Evolutionary conservation across 2,797 vertebrate genomes (phyloP).

Genomic region (Orientallactaga sibirica): DNA sequence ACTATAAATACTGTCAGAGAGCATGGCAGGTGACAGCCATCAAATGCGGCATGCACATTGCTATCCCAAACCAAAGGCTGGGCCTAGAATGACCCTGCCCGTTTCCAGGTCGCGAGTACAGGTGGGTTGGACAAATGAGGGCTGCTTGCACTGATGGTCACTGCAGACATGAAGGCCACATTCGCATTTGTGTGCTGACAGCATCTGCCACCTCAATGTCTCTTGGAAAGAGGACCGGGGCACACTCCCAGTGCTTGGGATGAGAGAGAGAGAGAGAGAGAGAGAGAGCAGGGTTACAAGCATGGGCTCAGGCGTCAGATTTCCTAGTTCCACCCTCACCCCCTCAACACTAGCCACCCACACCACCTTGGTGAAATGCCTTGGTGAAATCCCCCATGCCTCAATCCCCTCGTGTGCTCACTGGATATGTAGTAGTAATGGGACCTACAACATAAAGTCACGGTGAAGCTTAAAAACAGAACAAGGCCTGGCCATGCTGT

Average conservation of each 20-base stretch:
- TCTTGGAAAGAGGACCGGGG: neutral
- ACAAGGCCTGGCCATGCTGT: neutral
- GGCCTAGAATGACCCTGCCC: conserved; percentile 30
- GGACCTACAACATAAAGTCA: neutral
- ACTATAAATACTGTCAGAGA: conserved; percentile 86
- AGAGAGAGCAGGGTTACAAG: neutral
- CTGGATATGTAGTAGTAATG: neutral
- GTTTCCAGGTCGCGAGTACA: conserved; percentile 48
- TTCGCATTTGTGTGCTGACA: conserved; percentile 26
- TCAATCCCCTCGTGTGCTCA: neutral
- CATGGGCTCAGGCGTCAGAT: neutral
- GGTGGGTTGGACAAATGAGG: neutral
- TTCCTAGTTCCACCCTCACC: neutral
- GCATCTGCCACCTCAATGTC: neutral
- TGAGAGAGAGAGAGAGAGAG: no score
- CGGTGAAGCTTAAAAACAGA: conserved; percentile 11
- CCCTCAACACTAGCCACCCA: neutral
- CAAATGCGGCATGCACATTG: conserved; percentile 79
- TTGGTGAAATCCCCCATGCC: neutral
- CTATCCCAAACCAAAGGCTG: conserved; percentile 75
- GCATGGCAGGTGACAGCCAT: conserved; percentile 81
- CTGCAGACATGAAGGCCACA: neutral
- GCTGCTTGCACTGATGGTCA: neutral
- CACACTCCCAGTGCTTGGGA: neutral
- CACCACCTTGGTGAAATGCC: neutral